Evolutionary conservation across 2,888 invertebrate species (phyloP), one percentile per base, ranked within the genome.

Genomic region (Melanostoma scalare): DNA sequence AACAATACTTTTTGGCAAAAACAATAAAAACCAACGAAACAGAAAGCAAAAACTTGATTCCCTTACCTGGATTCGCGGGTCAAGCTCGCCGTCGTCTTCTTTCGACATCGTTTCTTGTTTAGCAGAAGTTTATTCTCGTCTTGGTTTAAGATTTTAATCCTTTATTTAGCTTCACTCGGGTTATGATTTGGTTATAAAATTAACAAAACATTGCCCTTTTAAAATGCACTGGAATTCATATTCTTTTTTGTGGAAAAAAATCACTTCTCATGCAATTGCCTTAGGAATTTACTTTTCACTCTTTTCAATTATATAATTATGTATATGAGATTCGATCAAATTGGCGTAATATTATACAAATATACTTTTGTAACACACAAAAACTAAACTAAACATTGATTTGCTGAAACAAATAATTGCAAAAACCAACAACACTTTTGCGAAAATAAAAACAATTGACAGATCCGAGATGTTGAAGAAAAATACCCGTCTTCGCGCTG

Each of bases 21-120:
- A 35, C 1, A 53, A 33, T 40, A 56, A 40, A 46, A 44, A 36
- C 20, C 20, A 20, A 20, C 20, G 20, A 46, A 44, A 20, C 33
- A n/a, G 9, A 48, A 60, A 40, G 40, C 20, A 2, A 44, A 63
- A 35, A 72, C 63, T 50, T 35, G 30, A 42, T 53, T 61, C 4
- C 2, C 87, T 89, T 79, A 90, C 90, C 90, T 90, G 90, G 87
- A 90, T 90, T 84, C 89, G 90, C 86, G 90, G 90, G 88, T 90
- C 90, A 88, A 90, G 88, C 86, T 90, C 90, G 87, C 88, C 87
- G 53, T 89, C 89, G 85, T 90, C 90, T 79, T 86, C 87, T 67
- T 89, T 89, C 86, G 89, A 89, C 89, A 88, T 88, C 20, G 6
- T 71, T 65, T 30, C 36, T 69, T 30, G 8, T 10, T 44, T 9